Evolutionary conservation across 2,113 vertebrate species (phyloP), one percentile per base, ranked within the genome.

Genomic region (Pygoscelis antarcticus): DNA sequence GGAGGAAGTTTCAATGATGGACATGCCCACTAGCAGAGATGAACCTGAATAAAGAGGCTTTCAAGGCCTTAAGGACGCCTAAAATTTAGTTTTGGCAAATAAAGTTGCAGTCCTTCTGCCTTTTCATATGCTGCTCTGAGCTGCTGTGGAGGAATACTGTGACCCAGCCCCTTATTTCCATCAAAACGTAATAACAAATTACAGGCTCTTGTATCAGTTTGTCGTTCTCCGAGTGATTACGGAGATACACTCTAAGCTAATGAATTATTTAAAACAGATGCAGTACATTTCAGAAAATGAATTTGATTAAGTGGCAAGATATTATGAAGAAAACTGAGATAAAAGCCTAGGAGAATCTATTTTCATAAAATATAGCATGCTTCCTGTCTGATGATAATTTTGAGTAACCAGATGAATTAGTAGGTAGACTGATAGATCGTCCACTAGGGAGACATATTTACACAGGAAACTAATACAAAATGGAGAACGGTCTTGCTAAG

Each of bases 251-350:
- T 83, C 34, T 18, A 70, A 87, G 46, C 77, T 87, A 61, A 83
- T 95, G 57, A 92, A 92, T 96, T 97, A 94, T 96, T 96, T 95
- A 93, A 86, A 96, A 80, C 60, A 91, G 66, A 84, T 88, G 89
- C 70, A 80, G 81, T 74, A 77, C 58, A 54, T 87, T 85, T 90
- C 88, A 85, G 57, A 87, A 85, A 96, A 85, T n/a, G 74, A 80
- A 93, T 93, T 70, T 81, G 74, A 92, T 83, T 92, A 92, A 94
- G 71, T 74, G n/a, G 54, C 18, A 85, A 80, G 87, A 66, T 77
- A 76, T 82, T 75, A 89, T 36, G 89, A 91, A 93, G 84, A 95
- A 96, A 93, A 84, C 40, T 52, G 87, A 96, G 46, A 80, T 78
- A 95, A 96, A 96, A 90, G 62, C 58, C 66, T 74, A 61, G 36